Base-by-base conservation (phyloP, 2,888 invertebrate genomes). In the Troilus luridus region DNA sequence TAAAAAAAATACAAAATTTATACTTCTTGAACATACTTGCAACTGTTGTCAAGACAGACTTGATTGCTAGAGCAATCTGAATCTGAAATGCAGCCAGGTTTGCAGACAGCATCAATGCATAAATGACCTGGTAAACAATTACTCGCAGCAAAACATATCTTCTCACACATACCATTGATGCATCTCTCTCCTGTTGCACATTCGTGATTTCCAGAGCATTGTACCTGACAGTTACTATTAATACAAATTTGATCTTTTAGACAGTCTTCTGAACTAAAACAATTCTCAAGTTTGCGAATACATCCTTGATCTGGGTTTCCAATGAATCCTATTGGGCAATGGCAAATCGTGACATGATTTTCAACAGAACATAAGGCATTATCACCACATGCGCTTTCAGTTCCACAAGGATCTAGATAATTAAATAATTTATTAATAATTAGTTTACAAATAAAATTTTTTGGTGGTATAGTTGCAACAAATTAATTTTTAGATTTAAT, bases 261-360 rank as follows among this genome's bases (percentile, higher is more conserved):
- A 93, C 98, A 98, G 93, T 97, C 96, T 89, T 95, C 95, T 92
- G 95, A 95, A 67, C 95, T 94, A 59, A 91, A 91, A 93, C 98
- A 98, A 27, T 95, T 94, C 77, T 95, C 95, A n/a, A 98, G 96
- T 91, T 97, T 96, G 93, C 98, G 95, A 11, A 98, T 97, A 93
- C 98, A 98, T 10, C 98, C 98, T 94, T 98, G 97, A 94, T 98
- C 97, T 24, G 98, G 98, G 93, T 97, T 97, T 1, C 97, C 98
- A 94, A 97, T 96, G 94, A 98, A 98, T 62, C 98, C 98, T 90
- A 96, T 95, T 0, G 98, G 98, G 93, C 98, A 98, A 92, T 96
- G 96, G 94, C 98, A 98, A 90, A 95, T 95, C 0, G 97, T 97
- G 88, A 95, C 95, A 93, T 98, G 98, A 93, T 97, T 96, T 60